phyloP scores from a whole-genome alignment of 2,113 vertebrate species.

The Kryptolebias marmoratus region DNA sequence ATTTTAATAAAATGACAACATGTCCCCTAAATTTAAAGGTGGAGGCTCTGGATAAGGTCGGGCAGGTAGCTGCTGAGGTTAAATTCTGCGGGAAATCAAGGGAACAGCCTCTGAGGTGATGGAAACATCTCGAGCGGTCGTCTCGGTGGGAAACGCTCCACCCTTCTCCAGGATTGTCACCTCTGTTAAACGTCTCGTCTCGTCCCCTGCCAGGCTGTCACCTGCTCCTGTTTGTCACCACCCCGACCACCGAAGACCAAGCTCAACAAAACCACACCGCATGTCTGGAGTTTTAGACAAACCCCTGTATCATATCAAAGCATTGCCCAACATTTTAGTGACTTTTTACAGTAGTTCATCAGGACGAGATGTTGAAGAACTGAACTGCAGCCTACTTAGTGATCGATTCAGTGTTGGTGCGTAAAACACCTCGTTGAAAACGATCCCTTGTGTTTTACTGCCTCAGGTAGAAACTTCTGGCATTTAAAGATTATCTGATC shows the following conservation, averaged over 20 bases:
- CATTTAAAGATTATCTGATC: background rate
- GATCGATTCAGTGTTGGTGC: background rate
- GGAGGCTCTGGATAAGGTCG: background rate
- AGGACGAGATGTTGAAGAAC: background rate
- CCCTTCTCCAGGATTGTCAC: conserved; percentile 36
- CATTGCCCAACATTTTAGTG: background rate
- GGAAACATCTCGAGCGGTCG: conserved; percentile 4
- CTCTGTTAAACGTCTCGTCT: conserved; percentile 17
- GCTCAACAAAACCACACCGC: conserved; percentile 7
- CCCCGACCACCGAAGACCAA: background rate
- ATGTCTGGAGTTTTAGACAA: background rate
- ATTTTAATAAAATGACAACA: background rate
- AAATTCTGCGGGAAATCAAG: background rate
- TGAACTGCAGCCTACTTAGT: background rate
- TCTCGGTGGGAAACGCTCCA: conserved; percentile 32
- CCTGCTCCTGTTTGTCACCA: conserved; percentile 45
- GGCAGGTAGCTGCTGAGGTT: background rate
- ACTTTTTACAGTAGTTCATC: background rate
- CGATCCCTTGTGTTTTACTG: background rate
- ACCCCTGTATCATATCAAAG: background rate
- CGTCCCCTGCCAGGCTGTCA: conserved; percentile 6
- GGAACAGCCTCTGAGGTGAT: background rate
- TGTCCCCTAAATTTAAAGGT: background rate
- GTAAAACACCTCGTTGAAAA: conserved; percentile 11
- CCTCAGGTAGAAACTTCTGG: background rate